A percentile compares a stretch with the other conserved stretches of the same genome.
phyloP scores from a whole-genome alignment of 2,113 vertebrate species.

The Heteronetta atricapilla region DNA sequence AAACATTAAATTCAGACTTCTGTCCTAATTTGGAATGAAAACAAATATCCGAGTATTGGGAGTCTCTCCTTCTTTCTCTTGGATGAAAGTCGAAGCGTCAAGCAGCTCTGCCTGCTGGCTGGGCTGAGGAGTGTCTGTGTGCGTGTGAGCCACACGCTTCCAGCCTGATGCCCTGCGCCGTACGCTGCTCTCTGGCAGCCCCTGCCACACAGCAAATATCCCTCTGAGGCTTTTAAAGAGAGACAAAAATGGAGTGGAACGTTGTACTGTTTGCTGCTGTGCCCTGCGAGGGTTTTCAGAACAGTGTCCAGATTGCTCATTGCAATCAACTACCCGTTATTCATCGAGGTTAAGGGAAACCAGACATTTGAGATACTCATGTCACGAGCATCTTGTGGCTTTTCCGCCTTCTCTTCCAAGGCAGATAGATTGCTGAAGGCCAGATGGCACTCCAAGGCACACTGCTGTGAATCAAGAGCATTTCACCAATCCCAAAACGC shows the following conservation, averaged over 20 bases:
- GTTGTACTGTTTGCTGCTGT: not conserved
- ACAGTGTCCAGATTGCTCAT: not conserved
- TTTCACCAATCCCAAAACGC: not conserved
- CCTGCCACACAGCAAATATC: not conserved
- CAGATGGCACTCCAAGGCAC: not conserved
- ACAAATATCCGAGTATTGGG: not conserved
- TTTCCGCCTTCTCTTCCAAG: not conserved
- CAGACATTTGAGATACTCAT: not conserved
- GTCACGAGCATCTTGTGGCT: not conserved
- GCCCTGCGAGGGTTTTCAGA: not conserved
- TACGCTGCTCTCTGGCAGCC: not conserved
- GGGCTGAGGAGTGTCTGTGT: not conserved
- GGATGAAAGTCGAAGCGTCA: not conserved
- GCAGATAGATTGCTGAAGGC: conserved; percentile 3
- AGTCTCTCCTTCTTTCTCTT: not conserved
- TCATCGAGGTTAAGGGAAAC: not conserved
- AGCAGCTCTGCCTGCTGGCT: not conserved
- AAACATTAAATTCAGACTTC: not conserved
- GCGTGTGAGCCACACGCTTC: rapidly evolving
- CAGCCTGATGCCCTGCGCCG: not conserved
- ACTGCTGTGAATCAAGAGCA: not conserved
- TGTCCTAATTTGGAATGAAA: not conserved
- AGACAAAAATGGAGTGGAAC: not conserved
- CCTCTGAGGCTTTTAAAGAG: not conserved
- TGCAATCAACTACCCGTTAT: not conserved